Evolutionary conservation across 2,797 vertebrate species (phyloP), one percentile per base, ranked within the genome.

Genomic region (Hemitrygon akajei): DNA sequence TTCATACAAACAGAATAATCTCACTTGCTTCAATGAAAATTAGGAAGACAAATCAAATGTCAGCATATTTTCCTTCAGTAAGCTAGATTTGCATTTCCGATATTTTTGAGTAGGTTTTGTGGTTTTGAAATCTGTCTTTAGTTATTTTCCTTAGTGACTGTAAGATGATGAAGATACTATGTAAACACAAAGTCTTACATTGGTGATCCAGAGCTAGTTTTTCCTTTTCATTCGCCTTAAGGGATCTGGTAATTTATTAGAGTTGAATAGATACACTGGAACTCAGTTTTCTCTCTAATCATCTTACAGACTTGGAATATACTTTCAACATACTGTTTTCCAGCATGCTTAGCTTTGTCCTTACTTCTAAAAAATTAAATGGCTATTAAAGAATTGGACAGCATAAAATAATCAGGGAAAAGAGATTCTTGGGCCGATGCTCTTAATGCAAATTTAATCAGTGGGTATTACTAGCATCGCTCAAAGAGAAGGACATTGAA

Each of bases 11-110:
- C 63, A 14, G 86, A 66, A 37, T 89, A 89, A 37, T 86, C 63
- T 89, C 60, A 89, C n/a, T 30, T 89, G 86, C n/a, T 89, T 69
- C 60, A 89, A 20, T 22, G 16, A 69, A 89, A 89, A 69, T 69
- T 34, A 69, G 66, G 20, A 69, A 69, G 22, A 89, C 9, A n/a
- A 87, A 16, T 63, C n/a, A 69, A 69, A 87, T 25, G 18, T 58
- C 18, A 22, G 60, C 58, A 63, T 4, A 60, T n/a, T 12, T 11
- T 73, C 25, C 0, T 73, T 73, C 20, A 5, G 71, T 73, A 2
- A 12, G 22, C 0, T 14, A 66, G n/a, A n/a, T 69, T 37, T 66
- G n/a, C 34, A 69, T 69, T 63, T 87, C 84, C 16, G 12, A 87
- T 16, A 87, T n/a, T 37, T 89, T 0, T 34, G 27, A 4, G 27